A percentile compares a stretch with the other conserved stretches of the same genome.
Evolutionary conservation across 1,140 invertebrate genomes (phyloP).

Genomic region (Eufriesea mexicana): DNA sequence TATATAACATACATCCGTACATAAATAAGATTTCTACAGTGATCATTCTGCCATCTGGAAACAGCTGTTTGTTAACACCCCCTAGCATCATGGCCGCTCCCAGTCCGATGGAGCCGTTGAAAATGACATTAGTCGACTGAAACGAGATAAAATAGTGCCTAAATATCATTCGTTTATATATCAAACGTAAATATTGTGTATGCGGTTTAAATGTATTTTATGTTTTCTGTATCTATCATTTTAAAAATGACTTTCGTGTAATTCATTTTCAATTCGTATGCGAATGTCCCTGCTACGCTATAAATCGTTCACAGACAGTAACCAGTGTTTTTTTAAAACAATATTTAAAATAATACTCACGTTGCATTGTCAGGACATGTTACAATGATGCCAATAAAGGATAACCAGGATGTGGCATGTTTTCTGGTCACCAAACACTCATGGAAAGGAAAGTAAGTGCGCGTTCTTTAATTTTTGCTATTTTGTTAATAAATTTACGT

Average conservation of each 20-base stretch:
- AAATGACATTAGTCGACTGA: constrained; percentile 68
- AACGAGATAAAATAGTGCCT: constrained; percentile 47
- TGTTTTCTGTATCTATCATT: constrained; percentile 28
- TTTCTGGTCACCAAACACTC: constrained; percentile 98
- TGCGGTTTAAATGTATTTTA: not conserved
- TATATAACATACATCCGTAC: not conserved
- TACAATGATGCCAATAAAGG: constrained; percentile 92
- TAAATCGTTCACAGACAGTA: constrained; percentile 42
- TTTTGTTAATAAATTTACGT: not conserved
- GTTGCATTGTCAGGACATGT: constrained; percentile 79
- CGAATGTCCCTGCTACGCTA: constrained; percentile 58
- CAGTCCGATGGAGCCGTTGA: constrained; percentile 63
- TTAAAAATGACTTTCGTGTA: constrained; percentile 55
- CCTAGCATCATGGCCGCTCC: constrained; percentile 72
- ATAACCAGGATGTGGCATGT: constrained; percentile 95
- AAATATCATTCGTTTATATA: constrained; percentile 27
- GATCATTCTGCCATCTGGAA: constrained; percentile 65
- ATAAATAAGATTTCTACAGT: constrained; percentile 8
- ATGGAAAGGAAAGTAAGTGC: constrained; percentile 96
- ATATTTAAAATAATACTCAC: constrained; percentile 41
- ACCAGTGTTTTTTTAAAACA: constrained; percentile 51
- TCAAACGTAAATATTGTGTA: constrained; percentile 31
- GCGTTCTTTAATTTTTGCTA: not conserved
- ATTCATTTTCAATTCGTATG: constrained; percentile 43
- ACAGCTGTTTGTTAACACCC: constrained; percentile 72